Evolutionary conservation across 2,797 vertebrate genomes (phyloP).

Genomic region (Myiotriccus ornatus): DNA sequence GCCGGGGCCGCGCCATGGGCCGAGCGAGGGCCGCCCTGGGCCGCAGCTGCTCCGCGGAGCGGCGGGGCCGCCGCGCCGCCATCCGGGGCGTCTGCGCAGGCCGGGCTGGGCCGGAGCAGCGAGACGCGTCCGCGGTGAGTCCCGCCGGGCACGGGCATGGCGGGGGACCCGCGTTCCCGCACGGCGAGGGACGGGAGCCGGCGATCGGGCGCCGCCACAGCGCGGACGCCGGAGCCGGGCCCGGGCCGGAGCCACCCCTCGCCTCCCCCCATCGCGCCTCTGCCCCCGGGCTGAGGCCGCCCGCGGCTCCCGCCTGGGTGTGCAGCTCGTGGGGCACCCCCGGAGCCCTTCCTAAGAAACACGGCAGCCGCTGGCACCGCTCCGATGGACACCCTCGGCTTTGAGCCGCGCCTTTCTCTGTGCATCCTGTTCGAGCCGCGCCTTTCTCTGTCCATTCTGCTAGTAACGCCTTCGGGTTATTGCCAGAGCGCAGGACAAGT

Average conservation of each 20-base stretch:
- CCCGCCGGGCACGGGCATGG: neutral
- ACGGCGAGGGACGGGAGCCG: neutral
- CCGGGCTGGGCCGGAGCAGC: neutral
- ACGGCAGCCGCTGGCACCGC: neutral
- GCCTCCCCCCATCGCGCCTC: neutral
- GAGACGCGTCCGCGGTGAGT: neutral
- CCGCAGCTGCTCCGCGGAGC: neutral
- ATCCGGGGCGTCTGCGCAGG: neutral
- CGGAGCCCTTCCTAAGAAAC: accelerated
- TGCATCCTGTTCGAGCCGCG: neutral
- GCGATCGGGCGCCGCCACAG: too few species aligned
- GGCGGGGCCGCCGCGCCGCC: neutral
- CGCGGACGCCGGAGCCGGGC: neutral
- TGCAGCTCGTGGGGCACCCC: accelerated
- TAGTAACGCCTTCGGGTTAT: accelerated
- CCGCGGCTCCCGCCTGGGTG: neutral
- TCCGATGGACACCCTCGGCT: neutral
- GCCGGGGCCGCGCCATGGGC: neutral
- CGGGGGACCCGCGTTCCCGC: too few species aligned
- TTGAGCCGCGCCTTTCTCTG: neutral
- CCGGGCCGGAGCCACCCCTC: neutral
- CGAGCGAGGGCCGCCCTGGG: neutral
- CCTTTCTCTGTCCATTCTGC: neutral
- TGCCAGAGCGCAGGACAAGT: accelerated
- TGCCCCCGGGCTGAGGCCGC: neutral